Conservation (phyloP, 2,888 invertebrate species). For the Nemotelus pantherinus region DNA sequence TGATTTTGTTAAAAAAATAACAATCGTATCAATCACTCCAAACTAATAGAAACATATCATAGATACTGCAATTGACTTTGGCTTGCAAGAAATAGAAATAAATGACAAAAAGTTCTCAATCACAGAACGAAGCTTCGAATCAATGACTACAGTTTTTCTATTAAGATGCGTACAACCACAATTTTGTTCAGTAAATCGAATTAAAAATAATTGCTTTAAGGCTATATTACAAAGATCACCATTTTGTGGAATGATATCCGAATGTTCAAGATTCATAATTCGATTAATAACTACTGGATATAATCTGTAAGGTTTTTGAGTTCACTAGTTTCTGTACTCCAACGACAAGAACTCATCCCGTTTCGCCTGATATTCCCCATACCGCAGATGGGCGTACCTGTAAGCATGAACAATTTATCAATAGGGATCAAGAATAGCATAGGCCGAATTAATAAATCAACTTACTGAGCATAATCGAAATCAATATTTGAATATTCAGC, state of each 20-base stretch:
- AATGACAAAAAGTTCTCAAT: no score
- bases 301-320: not conserved
- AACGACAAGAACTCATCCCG: constrained; percentile 69
- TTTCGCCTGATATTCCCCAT: constrained; percentile 76
- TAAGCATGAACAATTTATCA: constrained; percentile 2
- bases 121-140: no score
- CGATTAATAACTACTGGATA: constrained; percentile 3
- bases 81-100: no score
- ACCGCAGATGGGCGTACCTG: constrained; percentile 76
- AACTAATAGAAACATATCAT: no score
- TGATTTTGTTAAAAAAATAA: no score
- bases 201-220: no score
- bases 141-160: no score
- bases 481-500: constrained; percentile 87
- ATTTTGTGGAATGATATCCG: constrained; percentile 41
- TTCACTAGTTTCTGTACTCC: constrained; percentile 47
- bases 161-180: no score
- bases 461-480: constrained; percentile 91
- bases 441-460: constrained; percentile 50
- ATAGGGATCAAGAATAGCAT: not conserved
- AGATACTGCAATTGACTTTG: no score
- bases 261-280: constrained; percentile 42
- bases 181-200: no score
- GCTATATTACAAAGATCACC: constrained; percentile 34
- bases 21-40: no score